phyloP scores from a whole-genome alignment of 1,140 invertebrate genomes.

The Drosophila pandora region DNA sequence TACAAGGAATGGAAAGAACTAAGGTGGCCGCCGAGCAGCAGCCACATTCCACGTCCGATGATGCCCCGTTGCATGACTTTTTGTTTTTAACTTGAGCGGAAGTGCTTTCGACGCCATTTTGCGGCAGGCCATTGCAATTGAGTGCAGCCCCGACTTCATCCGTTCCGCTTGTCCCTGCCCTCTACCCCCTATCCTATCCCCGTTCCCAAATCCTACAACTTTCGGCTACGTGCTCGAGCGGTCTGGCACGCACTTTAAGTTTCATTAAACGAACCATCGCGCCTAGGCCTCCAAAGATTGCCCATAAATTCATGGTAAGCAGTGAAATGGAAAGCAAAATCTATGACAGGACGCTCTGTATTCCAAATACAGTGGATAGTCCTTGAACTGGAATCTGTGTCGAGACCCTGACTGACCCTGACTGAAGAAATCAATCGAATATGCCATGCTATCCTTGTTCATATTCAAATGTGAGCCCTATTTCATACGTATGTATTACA shows the following conservation, averaged over 20 bases:
- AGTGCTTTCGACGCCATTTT: conserved; percentile 81
- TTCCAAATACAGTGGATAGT: not conserved
- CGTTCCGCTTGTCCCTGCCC: conserved; percentile 16
- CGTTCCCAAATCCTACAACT: conserved; percentile 9
- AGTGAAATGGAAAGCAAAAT: conserved; percentile 64
- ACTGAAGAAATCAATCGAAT: too few species aligned
- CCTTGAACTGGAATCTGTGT: not conserved
- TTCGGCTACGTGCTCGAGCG: conserved; percentile 56
- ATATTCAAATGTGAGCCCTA: not conserved
- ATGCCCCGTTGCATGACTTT: conserved; percentile 56
- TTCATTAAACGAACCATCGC: conserved; percentile 59
- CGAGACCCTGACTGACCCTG: too few species aligned
- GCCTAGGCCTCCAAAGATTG: conserved; percentile 56
- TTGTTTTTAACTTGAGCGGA: conserved; percentile 63
- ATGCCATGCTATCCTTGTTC: too few species aligned
- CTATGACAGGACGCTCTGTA: conserved; percentile 21
- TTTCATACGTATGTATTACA: not conserved
- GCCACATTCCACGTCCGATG: conserved; percentile 67
- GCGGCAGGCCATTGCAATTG: conserved; percentile 69
- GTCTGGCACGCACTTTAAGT: conserved; percentile 69
- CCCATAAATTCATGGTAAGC: conserved; percentile 73
- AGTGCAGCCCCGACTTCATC: conserved; percentile 51
- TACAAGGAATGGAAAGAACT: conserved; percentile 28
- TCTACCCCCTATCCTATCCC: conserved; percentile 1
- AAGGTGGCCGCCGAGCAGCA: conserved; percentile 24